Conservation (phyloP, 2,797 vertebrate species). For the Oryzias sinensis region DNA sequence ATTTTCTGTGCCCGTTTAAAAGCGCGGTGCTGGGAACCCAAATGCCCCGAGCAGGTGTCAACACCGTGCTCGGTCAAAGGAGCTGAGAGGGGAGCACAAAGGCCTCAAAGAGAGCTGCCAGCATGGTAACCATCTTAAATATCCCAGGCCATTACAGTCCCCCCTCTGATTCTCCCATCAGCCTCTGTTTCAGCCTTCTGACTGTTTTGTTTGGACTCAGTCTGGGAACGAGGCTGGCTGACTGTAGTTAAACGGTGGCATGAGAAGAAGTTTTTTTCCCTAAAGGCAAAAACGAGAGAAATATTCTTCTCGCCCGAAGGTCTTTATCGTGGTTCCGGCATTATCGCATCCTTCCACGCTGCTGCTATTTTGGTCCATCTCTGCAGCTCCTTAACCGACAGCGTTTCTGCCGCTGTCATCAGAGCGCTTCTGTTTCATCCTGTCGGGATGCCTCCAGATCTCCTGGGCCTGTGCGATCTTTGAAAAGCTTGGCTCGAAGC, state of each 20-base stretch:
- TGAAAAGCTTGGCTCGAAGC: slow-evolving; percentile 31
- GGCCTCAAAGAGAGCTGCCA: slow-evolving; percentile 74
- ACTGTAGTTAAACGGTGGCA: slow-evolving; percentile 23
- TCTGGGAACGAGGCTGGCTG: slow-evolving; percentile 38
- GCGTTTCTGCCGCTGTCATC: slow-evolving; percentile 16
- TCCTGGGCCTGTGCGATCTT: slow-evolving; percentile 43
- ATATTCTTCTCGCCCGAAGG: neutral
- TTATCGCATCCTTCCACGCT: slow-evolving; percentile 23
- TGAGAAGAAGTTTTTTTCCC: slow-evolving; percentile 31
- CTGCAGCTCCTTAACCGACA: neutral
- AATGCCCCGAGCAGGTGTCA: slow-evolving; percentile 74
- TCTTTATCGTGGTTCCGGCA: slow-evolving; percentile 16
- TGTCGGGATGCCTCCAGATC: slow-evolving; percentile 21
- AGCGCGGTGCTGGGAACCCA: slow-evolving; percentile 64
- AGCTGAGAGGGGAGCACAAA: slow-evolving; percentile 66
- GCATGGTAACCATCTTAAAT: slow-evolving; percentile 73
- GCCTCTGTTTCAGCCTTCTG: slow-evolving; percentile 51
- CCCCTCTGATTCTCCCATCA: slow-evolving; percentile 66
- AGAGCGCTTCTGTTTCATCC: slow-evolving; percentile 21
- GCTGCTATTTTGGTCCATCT: slow-evolving; percentile 6
- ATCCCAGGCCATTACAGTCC: slow-evolving; percentile 57
- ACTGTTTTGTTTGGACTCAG: slow-evolving; percentile 36
- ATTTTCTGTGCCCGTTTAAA: slow-evolving; percentile 60
- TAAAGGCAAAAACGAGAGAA: slow-evolving; percentile 1
- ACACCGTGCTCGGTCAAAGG: slow-evolving; percentile 63